Percentiles rank a stretch among this genome's conserved stretches.
Evolutionary conservation across 1,140 invertebrate genomes (phyloP).

Genomic region (Babylonia areolata): DNA sequence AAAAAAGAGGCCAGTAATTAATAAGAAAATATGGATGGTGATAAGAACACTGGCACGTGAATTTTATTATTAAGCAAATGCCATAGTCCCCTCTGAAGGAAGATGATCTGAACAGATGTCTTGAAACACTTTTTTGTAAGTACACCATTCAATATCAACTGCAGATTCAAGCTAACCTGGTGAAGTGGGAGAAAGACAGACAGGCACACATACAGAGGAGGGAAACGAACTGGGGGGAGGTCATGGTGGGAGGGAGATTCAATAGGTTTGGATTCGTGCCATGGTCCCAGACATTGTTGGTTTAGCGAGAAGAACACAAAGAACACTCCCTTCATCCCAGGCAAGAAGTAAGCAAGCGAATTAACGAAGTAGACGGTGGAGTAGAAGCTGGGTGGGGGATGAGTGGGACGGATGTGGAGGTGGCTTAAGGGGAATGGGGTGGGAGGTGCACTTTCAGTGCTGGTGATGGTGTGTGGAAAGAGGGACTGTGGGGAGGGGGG

Average conservation of each 20-base stretch:
- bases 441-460: no score
- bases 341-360: constrained; percentile 24
- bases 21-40: no score
- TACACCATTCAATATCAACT: no score
- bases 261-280: constrained; percentile 31
- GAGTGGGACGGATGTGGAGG: background rate
- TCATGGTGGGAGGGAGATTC: constrained; percentile 10
- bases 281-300: constrained; percentile 36
- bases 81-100: no score
- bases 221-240: background rate
- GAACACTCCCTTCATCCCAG: background rate
- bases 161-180: no score
- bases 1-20: no score
- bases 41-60: no score
- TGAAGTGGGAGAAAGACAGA: background rate
- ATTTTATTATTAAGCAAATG: no score
- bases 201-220: background rate
- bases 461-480: no score
- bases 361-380: constrained; percentile 13
- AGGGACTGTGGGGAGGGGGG: no score
- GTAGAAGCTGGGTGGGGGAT: background rate
- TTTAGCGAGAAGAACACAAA: constrained; percentile 26
- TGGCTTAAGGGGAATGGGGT: background rate
- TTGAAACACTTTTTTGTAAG: no score
- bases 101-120: no score